These are phyloP conservation scores for Anadara kagoshimensis DNA, from an alignment of 1,140 invertebrate species.

Conservation along the genomic window DNA sequence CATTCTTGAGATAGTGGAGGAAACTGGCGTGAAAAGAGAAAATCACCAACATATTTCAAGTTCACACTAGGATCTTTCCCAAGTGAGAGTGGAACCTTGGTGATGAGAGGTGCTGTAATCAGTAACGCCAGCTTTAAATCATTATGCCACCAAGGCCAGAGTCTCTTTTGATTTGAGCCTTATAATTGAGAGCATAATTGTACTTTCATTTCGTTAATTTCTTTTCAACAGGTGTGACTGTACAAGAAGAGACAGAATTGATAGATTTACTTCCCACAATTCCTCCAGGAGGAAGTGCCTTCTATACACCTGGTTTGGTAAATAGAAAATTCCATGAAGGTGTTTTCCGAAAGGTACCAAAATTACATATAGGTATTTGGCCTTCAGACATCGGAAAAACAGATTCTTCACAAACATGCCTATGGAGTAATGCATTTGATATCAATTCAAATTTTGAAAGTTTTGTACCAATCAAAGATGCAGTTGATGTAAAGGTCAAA, in stretches of 20 bases:
- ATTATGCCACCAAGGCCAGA: too few species aligned
- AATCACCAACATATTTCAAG: too few species aligned
- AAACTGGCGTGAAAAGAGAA: too few species aligned
- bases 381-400: not conserved
- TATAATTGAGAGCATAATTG: not conserved
- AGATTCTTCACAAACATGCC: conserved; percentile 24
- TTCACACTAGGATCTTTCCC: too few species aligned
- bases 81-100: too few species aligned
- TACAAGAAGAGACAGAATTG: conserved; percentile 71
- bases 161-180: too few species aligned
- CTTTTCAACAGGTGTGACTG: conserved; percentile 52
- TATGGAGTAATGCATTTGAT: conserved; percentile 74
- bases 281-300: conserved; percentile 50
- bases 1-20: too few species aligned
- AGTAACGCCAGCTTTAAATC: too few species aligned
- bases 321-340: conserved; percentile 52
- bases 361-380: conserved; percentile 53
- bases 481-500: conserved; percentile 83
- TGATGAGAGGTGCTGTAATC: too few species aligned
- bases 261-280: conserved; percentile 64
- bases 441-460: conserved; percentile 65
- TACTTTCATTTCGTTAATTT: too few species aligned
- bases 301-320: conserved; percentile 72
- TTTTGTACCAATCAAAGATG: conserved; percentile 80
- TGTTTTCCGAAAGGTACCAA: conserved; percentile 46